Evolutionary conservation across 2,888 invertebrate genomes (phyloP).

Genomic region (Leptogaster cylindrica): DNA sequence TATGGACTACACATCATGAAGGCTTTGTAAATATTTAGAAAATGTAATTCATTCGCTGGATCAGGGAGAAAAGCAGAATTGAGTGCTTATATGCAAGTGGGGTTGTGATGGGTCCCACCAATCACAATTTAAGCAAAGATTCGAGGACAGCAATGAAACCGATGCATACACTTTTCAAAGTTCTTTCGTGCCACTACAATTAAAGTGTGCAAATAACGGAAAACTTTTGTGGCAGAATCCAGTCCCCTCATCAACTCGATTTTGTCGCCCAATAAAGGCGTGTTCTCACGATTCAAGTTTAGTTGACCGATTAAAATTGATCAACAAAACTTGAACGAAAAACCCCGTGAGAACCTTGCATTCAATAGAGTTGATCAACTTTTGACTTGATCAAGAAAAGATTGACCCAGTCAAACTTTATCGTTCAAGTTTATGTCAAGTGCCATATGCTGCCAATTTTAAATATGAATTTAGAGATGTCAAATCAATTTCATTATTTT

Average conservation of each 20-base stretch:
- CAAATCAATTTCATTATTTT: too few species aligned
- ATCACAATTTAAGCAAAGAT: not conserved
- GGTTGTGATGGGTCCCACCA: not conserved
- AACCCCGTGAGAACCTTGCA: too few species aligned
- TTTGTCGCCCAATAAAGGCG: too few species aligned
- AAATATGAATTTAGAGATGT: too few species aligned
- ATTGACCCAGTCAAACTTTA: too few species aligned
- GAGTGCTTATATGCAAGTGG: not conserved
- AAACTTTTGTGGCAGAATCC: conserved; percentile 3
- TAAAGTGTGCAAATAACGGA: not conserved
- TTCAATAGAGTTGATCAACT: too few species aligned
- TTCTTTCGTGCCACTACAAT: not conserved
- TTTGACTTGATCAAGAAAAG: too few species aligned
- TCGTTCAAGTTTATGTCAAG: too few species aligned
- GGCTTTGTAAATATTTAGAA: not conserved
- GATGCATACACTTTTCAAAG: not conserved
- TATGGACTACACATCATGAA: not conserved
- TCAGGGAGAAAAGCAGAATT: not conserved
- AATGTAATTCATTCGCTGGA: not conserved
- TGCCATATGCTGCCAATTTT: too few species aligned
- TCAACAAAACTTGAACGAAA: too few species aligned
- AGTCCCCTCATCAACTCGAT: not conserved
- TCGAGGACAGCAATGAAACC: not conserved
- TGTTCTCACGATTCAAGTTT: too few species aligned
- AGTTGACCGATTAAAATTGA: too few species aligned